Evolutionary conservation across 2,113 vertebrate genomes (phyloP), one percentile per base, ranked within the genome.

Genomic region (Mormyrus lacerda): DNA sequence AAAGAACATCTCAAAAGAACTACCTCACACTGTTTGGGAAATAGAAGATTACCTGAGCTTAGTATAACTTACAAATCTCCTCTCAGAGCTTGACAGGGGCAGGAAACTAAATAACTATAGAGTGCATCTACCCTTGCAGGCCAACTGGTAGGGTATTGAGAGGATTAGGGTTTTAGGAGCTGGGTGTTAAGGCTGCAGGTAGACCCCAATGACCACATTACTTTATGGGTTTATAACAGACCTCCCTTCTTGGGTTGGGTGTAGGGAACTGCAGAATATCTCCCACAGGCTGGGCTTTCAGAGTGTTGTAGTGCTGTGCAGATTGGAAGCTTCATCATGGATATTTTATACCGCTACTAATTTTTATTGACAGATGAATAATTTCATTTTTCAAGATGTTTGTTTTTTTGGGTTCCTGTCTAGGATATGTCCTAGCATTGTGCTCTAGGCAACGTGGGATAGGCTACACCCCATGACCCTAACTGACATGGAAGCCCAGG

Each of bases 11-110:
- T 69, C 35, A 53, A 88, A 88, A 48, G 31, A 45, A 24, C 73
- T 83, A 35, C 89, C 69, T 48, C 27, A 47, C 11, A 44, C 55
- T 87, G 45, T 85, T 85, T 61, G 35, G 79, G 69, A 85, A 92
- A 89, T 48, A 31, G 76, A 87, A 90, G 90, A 91, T 91, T 90
- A 90, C 53, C 21, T 84, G 87, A 88, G 73, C 89, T 92, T 90
- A 90, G 61, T 55, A 88, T 90, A 85, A 87, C 76, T 90, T 83
- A 90, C 89, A 69, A 3, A 82, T 65, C 85, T 91, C 86, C 48
- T 24, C 89, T 90, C 88, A 89, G 91, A 91, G 27, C 90, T 53
- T 39, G 50, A 89, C 50, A 90, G 44, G 10, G 58, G 42, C 55
- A 15, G 50, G 90, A 61, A 89, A 76, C 4, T 69, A 47, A 19